Percentiles rank a stretch among this genome's conserved stretches.
Conservation (phyloP, 2,797 vertebrate species). For the Chelidonichthys spinosus region DNA sequence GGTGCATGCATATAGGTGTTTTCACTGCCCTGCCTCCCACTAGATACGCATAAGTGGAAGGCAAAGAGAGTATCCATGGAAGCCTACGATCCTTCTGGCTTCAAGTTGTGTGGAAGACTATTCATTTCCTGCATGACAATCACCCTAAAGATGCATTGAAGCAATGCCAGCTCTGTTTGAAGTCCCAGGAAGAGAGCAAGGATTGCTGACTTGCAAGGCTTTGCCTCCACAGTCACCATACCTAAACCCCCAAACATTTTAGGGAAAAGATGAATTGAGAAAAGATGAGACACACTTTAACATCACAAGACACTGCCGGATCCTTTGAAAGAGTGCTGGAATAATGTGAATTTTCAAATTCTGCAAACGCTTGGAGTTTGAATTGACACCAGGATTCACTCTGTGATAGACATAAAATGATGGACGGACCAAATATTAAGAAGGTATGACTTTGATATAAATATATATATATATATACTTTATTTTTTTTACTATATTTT, state of each 20-base stretch:
- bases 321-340: background rate
- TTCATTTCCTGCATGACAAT: conserved; percentile 25
- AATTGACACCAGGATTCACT: background rate
- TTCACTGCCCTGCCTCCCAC: background rate
- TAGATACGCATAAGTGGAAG: background rate
- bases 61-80: background rate
- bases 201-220: conserved; percentile 16
- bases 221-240: conserved; percentile 1
- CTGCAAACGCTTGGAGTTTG: background rate
- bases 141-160: conserved; percentile 22
- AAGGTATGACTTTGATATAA: background rate
- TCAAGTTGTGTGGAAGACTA: conserved; percentile 8
- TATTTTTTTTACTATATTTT: background rate
- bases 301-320: conserved; percentile 15
- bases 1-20: background rate
- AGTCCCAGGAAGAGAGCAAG: conserved; percentile 14
- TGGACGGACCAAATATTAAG: conserved; percentile 1
- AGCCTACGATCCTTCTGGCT: conserved; percentile 6
- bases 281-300: conserved; percentile 30
- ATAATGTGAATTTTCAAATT: conserved; percentile 2
- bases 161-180: conserved; percentile 18
- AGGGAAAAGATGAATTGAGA: conserved; percentile 16
- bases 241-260: conserved; percentile 13
- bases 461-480: background rate
- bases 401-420: conserved; percentile 4